Conservation (phyloP, 2,113 vertebrate genomes). For the Verasper variegatus region DNA sequence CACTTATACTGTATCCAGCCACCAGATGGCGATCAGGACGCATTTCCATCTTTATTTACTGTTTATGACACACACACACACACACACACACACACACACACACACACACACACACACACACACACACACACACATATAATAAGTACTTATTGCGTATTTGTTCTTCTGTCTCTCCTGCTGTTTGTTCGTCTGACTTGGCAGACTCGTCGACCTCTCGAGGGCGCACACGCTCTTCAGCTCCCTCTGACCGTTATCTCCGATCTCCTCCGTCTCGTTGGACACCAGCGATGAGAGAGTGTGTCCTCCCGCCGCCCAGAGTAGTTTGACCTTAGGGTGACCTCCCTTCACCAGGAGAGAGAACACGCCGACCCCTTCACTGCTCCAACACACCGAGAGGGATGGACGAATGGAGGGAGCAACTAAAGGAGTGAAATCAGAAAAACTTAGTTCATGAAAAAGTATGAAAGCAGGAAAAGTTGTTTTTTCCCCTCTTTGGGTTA, state of each 20-base stretch:
- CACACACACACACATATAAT: too few relatives aligned
- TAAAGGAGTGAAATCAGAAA: conserved; percentile 38
- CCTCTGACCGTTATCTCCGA: conserved; percentile 67
- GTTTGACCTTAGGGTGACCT: conserved; percentile 67
- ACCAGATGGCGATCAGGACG: too few relatives aligned
- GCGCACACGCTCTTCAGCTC: conserved; percentile 81
- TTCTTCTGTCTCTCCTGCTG: conserved; percentile 45
- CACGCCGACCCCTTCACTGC: conserved; percentile 78
- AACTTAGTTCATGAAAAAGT: neutral
- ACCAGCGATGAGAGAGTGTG: conserved; percentile 63
- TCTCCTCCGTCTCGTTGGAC: conserved; percentile 77
- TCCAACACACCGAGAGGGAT: conserved; percentile 77
- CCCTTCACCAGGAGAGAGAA: conserved; percentile 79
- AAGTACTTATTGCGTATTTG: conserved; percentile 63
- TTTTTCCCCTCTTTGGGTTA: too few relatives aligned
- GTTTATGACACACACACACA: too few relatives aligned
- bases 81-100: too few relatives aligned
- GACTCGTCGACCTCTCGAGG: conserved; percentile 64
- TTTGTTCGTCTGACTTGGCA: conserved; percentile 10
- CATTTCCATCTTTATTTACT: too few relatives aligned
- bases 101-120: too few relatives aligned
- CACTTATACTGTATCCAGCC: too few relatives aligned
- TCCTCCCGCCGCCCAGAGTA: conserved; percentile 82
- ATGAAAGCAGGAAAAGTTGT: too few relatives aligned
- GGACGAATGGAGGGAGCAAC: conserved; percentile 77